These are phyloP conservation scores for Himalopsyche tibetana DNA, from an alignment of 2,888 invertebrate genomes.

Conservation along the genomic window DNA sequence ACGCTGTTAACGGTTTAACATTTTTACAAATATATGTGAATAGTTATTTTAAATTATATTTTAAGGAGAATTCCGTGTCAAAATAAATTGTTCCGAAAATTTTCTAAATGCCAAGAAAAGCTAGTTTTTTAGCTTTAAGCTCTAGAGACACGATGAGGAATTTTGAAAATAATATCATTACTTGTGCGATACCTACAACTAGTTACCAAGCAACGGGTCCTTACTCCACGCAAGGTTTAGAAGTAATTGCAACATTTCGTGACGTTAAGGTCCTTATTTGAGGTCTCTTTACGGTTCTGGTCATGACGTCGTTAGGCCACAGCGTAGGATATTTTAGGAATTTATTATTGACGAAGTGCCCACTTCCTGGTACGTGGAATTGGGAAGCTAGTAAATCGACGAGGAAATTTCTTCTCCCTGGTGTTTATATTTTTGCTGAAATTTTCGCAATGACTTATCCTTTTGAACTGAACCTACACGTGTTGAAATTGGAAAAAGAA, in stretches of 20 bases:
- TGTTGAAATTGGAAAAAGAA: too few relatives aligned
- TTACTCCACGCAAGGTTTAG: not conserved
- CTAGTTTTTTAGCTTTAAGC: not conserved
- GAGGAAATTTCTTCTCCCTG: not conserved
- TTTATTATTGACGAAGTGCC: slow-evolving; percentile 31
- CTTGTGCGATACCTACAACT: not conserved
- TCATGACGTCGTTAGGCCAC: slow-evolving; percentile 11
- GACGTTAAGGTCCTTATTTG: slow-evolving; percentile 39
- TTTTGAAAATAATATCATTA: not conserved
- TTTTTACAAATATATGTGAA: too few relatives aligned
- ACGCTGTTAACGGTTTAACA: too few relatives aligned
- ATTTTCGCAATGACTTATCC: not conserved
- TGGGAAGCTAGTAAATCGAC: not conserved
- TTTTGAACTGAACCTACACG: too few relatives aligned
- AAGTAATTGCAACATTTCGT: slow-evolving; percentile 42
- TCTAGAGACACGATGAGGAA: not conserved
- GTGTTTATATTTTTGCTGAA: not conserved
- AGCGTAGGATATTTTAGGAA: slow-evolving; percentile 33
- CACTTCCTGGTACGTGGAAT: slow-evolving; percentile 2
- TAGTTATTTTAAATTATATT: too few relatives aligned
- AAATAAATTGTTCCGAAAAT: too few relatives aligned
- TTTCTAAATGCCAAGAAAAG: too few relatives aligned
- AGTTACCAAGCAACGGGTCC: not conserved
- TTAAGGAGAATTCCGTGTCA: too few relatives aligned
- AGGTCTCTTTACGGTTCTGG: slow-evolving; percentile 25